Base-by-base conservation (phyloP, 1,140 invertebrate genomes). In the Olivierus martensii region DNA sequence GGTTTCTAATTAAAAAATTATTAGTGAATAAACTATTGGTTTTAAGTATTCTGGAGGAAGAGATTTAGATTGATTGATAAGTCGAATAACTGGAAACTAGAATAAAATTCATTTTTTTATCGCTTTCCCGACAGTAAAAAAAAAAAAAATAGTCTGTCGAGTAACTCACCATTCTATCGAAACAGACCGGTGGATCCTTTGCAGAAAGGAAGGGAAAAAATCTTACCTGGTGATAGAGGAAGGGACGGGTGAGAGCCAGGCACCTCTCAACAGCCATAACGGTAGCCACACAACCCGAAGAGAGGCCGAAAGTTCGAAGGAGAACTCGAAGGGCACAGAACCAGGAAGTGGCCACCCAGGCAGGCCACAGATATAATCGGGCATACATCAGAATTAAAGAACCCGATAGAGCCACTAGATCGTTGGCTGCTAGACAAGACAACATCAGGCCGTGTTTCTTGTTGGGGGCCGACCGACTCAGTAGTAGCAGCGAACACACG, bases 201-300 rank as follows among this genome's bases (percentile, higher is more conserved):
- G 38, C 17, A 17, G 38, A 22, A 18, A 43, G 17, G 9, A 21
- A 43, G 41, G 2, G 21, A 61, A n/a, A n/a, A n/a, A n/a, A n/a
- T n/a, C 68, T 69, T 69, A 88, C 85, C 79, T 86, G 84, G 68
- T 87, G 84, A 69, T 88, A 90, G 53, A 84, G 73, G 64, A 90
- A 90, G 19, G 86, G 86, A 57, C 80, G 77, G 0, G 84, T 86
- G 47, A 90, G 74, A 6, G 86, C 85, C 53, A 88, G 71, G 77
- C 83, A 90, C 50, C 86, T 72, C 67, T 90, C 86, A 14, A 80
- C 75, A 2, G 85, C 85, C 85, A 90, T 89, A 6, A 87, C 82
- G 61, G 83, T 77, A 11, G 85, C 83, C 42, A 90, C 84, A 66
- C 82, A 86, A 5, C 86, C 86, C 21, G 84, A 87, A 50, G 84